A percentile compares a stretch with the other conserved stretches of the same genome.
phyloP scores from a whole-genome alignment of 2,113 vertebrate species.

The Tympanuchus pallidicinctus region DNA sequence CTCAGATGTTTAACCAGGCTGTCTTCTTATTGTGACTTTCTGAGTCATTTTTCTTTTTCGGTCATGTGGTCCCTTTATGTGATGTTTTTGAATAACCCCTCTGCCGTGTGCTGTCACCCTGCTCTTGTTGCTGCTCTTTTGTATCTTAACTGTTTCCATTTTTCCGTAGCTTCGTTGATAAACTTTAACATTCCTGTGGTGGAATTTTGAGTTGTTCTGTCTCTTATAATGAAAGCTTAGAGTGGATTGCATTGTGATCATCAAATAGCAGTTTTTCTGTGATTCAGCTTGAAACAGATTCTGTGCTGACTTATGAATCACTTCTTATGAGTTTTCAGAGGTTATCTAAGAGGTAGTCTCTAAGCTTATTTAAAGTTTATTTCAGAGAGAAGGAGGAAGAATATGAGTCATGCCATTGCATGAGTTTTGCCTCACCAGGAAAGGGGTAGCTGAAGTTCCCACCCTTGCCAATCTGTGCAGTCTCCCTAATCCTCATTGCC shows the following conservation, averaged over 20 bases:
- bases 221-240: not conserved
- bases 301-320: not conserved
- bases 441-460: not conserved
- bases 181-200: not conserved
- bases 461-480: not conserved
- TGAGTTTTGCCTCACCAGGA: not conserved
- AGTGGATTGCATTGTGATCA: not conserved
- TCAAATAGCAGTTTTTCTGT: not conserved
- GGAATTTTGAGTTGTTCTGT: not conserved
- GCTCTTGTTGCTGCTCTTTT: not conserved
- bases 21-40: not conserved
- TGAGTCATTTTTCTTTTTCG: not conserved
- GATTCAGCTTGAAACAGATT: not conserved
- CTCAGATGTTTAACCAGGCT: not conserved
- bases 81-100: not conserved
- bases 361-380: not conserved
- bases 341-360: not conserved
- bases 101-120: not conserved
- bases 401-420: not conserved
- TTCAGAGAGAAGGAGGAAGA: not conserved
- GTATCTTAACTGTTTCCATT: not conserved
- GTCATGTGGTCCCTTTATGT: not conserved
- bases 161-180: not conserved
- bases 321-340: not conserved
- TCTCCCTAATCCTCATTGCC: not conserved